Evolutionary conservation across 2,113 vertebrate genomes (phyloP).

Genomic region (Ophiodon elongatus): DNA sequence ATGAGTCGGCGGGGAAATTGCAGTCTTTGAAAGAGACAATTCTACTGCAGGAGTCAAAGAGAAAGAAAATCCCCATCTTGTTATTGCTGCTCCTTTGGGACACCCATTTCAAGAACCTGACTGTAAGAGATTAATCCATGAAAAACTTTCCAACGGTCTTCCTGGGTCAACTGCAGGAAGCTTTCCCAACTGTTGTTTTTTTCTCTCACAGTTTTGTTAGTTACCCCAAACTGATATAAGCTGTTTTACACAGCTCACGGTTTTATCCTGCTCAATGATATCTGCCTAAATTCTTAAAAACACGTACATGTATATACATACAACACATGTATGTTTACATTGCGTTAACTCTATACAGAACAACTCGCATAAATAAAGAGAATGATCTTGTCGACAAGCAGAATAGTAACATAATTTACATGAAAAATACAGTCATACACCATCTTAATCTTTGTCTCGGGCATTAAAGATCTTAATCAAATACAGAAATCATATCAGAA

Average conservation of each 20-base stretch:
- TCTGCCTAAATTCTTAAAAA: neutral
- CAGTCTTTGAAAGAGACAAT: neutral
- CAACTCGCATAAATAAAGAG: neutral
- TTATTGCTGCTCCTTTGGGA: constrained; percentile 10
- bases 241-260: neutral
- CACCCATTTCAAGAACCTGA: neutral
- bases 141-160: neutral
- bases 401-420: neutral
- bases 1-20: constrained; percentile 10
- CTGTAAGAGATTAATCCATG: constrained; percentile 5
- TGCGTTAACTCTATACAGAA: neutral
- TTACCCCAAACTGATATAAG: neutral
- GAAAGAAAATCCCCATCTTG: neutral
- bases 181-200: neutral
- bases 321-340: neutral
- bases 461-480: neutral
- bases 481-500: neutral
- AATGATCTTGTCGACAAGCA: neutral
- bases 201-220: neutral
- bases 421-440: neutral
- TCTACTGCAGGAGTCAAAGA: neutral
- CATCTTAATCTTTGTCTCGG: neutral
- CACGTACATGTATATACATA: neutral
- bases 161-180: neutral
- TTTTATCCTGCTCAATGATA: neutral